A percentile compares a stretch with the other conserved stretches of the same genome.
These are phyloP conservation scores for Drosophila setifemur DNA, from an alignment of 1,140 invertebrate genomes.

Conservation along the genomic window DNA sequence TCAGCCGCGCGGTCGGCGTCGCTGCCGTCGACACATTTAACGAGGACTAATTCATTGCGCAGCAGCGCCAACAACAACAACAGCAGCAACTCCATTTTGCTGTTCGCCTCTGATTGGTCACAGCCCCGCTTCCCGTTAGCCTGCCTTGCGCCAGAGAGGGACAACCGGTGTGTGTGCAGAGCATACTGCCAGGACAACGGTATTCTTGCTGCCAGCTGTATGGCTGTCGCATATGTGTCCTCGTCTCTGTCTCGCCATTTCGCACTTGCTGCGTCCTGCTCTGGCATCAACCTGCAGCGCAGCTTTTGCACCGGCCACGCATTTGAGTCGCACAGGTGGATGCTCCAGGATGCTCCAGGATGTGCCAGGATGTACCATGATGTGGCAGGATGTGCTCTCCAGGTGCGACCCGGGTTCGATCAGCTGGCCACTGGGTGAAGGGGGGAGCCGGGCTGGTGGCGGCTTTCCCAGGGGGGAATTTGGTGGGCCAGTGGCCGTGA, in stretches of 20 bases:
- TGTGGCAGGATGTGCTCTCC: background rate
- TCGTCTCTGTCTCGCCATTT: background rate
- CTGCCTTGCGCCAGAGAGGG: conserved; percentile 30
- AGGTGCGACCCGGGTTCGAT: background rate
- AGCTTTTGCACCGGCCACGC: background rate
- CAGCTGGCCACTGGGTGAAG: no score
- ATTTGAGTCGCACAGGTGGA: background rate
- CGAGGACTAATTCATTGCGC: conserved; percentile 80
- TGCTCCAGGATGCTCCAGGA: background rate
- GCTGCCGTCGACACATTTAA: conserved; percentile 68
- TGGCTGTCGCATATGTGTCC: background rate
- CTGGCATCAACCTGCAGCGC: background rate
- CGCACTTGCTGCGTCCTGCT: background rate
- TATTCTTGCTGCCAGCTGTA: background rate
- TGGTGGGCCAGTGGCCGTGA: background rate
- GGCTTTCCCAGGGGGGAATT: no score
- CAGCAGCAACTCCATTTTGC: conserved; percentile 60
- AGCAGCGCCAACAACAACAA: conserved; percentile 41
- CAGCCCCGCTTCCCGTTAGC: background rate
- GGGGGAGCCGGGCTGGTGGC: no score
- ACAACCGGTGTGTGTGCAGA: conserved; percentile 10
- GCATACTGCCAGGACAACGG: no score
- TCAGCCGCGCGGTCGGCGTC: background rate
- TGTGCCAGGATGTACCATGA: background rate
- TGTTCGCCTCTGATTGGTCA: conserved; percentile 39